These are phyloP conservation scores for Sebastolobus altivelis DNA, from an alignment of 2,797 vertebrate genomes.

Conservation along the genomic window DNA sequence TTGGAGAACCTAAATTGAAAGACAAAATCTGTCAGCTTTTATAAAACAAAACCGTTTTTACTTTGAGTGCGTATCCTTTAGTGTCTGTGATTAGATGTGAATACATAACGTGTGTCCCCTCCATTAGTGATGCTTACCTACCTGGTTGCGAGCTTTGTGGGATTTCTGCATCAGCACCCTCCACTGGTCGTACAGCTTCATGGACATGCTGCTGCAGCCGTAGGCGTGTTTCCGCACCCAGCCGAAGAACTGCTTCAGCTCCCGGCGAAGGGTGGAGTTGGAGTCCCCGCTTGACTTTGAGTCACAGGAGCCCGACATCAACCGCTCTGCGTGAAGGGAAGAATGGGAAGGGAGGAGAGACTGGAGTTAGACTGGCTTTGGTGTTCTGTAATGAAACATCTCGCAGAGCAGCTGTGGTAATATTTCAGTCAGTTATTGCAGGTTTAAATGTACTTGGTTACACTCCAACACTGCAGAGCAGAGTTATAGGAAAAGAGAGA, in stretches of 20 bases:
- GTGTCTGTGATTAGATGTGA: conserved; percentile 6
- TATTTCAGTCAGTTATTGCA: neutral
- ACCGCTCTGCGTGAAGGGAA: conserved; percentile 81
- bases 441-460: neutral
- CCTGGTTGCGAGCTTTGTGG: conserved; percentile 98
- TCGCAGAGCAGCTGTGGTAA: neutral
- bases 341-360: neutral
- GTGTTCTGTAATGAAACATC: neutral
- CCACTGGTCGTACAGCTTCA: conserved; percentile 99
- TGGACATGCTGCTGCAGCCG: conserved; percentile 96
- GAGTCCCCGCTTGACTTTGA: conserved; percentile 89
- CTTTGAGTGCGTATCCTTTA: neutral
- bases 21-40: conserved; percentile 50
- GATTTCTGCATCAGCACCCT: conserved; percentile 98
- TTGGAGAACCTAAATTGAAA: conserved; percentile 86
- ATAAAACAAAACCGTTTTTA: neutral
- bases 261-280: conserved; percentile 95
- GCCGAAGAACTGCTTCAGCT: conserved; percentile 99
- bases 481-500: neutral
- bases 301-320: conserved; percentile 85
- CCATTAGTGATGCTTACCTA: conserved; percentile 86
- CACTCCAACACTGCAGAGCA: neutral
- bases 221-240: conserved; percentile 98
- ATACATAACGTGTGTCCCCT: conserved; percentile 5
- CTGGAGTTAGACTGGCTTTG: neutral